Evolutionary conservation across 2,888 invertebrate species (phyloP), one percentile per base, ranked within the genome.

Genomic region (Drosophila neotestacea): DNA sequence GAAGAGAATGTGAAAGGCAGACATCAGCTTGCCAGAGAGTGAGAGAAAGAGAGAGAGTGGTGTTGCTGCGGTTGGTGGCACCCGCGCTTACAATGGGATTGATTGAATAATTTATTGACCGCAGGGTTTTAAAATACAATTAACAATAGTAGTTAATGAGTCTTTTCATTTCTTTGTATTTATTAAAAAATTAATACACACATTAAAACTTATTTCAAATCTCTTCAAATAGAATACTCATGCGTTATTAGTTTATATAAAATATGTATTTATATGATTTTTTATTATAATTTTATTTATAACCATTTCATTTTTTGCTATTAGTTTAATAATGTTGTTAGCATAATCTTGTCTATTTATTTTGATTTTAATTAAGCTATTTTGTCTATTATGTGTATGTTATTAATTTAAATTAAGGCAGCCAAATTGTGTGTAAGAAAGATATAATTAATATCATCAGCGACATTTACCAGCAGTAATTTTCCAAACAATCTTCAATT

Each of bases 21-120:
- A 22, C 28, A 36, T 39, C 41, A 50, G 59, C 10, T 48, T 32
- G n/a, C 2, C 48, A 48, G 30, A 30, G 28, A 32, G 16, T 36
- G 34, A 11, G 41, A 36, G 10, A 32, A 22, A 22, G 50, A n/a
- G 10, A n/a, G 10, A 42, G 36, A 38, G 61, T 10, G 55, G 44
- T 73, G 41, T 44, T 28, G 50, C 48, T 52, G 50, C 11, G 46
- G 39, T 72, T 54, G 22, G 22, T 22, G 22, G 22, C 22, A 22
- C 22, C 22, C 22, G 32, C 52, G 38, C 54, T 41, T 48, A 80
- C 81, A 59, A 42, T 77, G 77, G 56, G 9, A 28, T 9, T 10
- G n/a, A 1, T 32, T 1, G 41, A 11, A 4, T 22, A 34, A 51
- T 41, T 34, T 13, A 28, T 1, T 10, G 5, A 16, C 11, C 9